phyloP scores from a whole-genome alignment of 2,113 vertebrate species.

The Athene cunicularia region DNA sequence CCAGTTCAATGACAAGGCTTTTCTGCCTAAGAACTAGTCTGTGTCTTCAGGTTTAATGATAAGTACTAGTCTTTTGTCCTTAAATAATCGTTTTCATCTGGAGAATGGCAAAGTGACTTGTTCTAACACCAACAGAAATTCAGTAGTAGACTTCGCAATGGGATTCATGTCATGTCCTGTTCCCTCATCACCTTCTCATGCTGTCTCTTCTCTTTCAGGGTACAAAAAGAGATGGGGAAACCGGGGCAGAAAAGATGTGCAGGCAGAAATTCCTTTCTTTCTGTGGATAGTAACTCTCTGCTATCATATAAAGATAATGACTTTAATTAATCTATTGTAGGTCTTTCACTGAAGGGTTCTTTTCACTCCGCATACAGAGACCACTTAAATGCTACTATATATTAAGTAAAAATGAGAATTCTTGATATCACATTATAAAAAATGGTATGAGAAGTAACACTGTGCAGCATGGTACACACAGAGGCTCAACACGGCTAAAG shows the following conservation, averaged over 20 bases:
- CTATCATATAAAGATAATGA: constrained; percentile 42
- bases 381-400: constrained; percentile 2
- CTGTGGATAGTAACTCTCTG: background rate
- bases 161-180: constrained; percentile 41
- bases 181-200: constrained; percentile 16
- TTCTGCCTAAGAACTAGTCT: constrained; percentile 53
- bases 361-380: background rate
- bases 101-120: constrained; percentile 45
- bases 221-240: background rate
- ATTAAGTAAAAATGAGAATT: constrained; percentile 11
- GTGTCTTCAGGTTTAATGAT: constrained; percentile 61
- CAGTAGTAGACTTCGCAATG: constrained; percentile 25
- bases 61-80: constrained; percentile 62
- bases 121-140: constrained; percentile 52
- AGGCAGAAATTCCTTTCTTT: constrained; percentile 33
- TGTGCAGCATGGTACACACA: background rate
- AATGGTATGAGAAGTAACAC: background rate
- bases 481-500: background rate
- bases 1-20: constrained; percentile 61
- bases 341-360: background rate
- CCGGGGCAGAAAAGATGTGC: background rate
- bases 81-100: constrained; percentile 60
- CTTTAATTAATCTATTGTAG: constrained; percentile 51
- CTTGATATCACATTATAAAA: background rate
- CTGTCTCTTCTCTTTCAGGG: constrained; percentile 15